A percentile compares a stretch with the other conserved stretches of the same genome.
Conservation (phyloP, 2,797 vertebrate species). For the Pipistrellus pygmaeus region DNA sequence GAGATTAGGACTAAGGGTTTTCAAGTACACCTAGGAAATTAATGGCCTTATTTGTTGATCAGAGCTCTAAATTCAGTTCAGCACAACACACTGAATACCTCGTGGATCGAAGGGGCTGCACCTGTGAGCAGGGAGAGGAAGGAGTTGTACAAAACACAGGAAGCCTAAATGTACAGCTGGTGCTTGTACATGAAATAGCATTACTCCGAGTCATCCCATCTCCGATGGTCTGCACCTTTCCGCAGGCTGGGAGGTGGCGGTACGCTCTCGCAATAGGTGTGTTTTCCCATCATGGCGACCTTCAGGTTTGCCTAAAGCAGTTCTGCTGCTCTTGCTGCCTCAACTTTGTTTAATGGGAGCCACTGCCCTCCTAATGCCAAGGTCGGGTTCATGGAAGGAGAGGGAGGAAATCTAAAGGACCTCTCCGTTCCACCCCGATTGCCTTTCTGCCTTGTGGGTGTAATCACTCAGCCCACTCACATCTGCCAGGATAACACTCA, state of each 20-base stretch:
- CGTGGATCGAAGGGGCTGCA: background rate
- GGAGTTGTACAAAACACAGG: background rate
- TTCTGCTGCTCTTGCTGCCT: constrained; percentile 16
- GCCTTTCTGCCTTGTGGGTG: constrained; percentile 82
- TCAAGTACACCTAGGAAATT: background rate
- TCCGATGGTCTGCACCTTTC: constrained; percentile 56
- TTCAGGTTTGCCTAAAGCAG: constrained; percentile 75
- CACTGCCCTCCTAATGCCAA: constrained; percentile 63
- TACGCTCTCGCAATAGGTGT: constrained; percentile 53
- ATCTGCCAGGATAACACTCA: constrained; percentile 81
- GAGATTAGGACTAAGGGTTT: constrained; percentile 7
- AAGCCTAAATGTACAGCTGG: constrained; percentile 46
- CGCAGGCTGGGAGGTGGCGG: constrained; percentile 35
- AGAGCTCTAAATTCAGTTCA: background rate
- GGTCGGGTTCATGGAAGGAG: constrained; percentile 75
- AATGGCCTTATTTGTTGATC: background rate
- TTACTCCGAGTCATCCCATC: constrained; percentile 71
- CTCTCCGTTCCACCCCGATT: constrained; percentile 75
- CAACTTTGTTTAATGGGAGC: constrained; percentile 81
- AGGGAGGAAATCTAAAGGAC: constrained; percentile 67
- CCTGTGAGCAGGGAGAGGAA: background rate
- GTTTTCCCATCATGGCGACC: constrained; percentile 73
- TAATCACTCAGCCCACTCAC: constrained; percentile 75
- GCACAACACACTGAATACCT: background rate
- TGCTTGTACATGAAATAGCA: constrained; percentile 52